Conservation (phyloP, 1,140 invertebrate species). For the Ceratosolen fusciceps region DNA sequence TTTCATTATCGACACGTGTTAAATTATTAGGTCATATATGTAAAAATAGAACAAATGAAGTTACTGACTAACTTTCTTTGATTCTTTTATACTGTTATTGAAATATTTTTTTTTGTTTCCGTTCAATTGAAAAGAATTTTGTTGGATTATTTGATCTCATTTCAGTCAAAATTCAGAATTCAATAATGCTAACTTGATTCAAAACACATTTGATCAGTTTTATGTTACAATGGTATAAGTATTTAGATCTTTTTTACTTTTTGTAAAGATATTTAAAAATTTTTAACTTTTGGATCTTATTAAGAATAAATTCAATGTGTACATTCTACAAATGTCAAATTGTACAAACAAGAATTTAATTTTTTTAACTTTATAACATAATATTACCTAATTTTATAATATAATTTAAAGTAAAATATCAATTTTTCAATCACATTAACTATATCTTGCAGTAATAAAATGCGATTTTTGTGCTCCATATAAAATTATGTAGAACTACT, state of each 20-base stretch:
- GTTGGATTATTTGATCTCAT: not conserved
- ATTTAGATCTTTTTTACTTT: too few species aligned
- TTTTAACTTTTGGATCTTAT: conserved; percentile 32
- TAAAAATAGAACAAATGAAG: conserved; percentile 1
- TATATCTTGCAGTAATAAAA: conserved; percentile 54
- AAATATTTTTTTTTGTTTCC: conserved; percentile 5
- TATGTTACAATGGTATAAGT: too few species aligned
- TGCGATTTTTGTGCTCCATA: conserved; percentile 52
- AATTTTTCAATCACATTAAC: conserved; percentile 12
- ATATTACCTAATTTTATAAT: conserved; percentile 31
- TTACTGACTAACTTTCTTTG: conserved; percentile 25
- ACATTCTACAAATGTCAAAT: not conserved
- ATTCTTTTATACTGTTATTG: conserved; percentile 16
- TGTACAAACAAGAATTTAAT: conserved; percentile 42
- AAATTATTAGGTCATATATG: conserved; percentile 31
- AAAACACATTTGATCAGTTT: too few species aligned
- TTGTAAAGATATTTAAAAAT: conserved; percentile 2
- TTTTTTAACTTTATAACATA: conserved; percentile 38
- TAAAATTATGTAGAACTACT: conserved; percentile 60
- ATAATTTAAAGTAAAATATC: conserved; percentile 8
- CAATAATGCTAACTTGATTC: too few species aligned
- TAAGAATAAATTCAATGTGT: conserved; percentile 32
- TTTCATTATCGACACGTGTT: conserved; percentile 42
- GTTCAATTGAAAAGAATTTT: not conserved
- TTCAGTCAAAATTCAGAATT: too few species aligned